These are phyloP conservation scores for Callipepla squamata DNA, from an alignment of 2,113 vertebrate genomes.

Conservation along the genomic window DNA sequence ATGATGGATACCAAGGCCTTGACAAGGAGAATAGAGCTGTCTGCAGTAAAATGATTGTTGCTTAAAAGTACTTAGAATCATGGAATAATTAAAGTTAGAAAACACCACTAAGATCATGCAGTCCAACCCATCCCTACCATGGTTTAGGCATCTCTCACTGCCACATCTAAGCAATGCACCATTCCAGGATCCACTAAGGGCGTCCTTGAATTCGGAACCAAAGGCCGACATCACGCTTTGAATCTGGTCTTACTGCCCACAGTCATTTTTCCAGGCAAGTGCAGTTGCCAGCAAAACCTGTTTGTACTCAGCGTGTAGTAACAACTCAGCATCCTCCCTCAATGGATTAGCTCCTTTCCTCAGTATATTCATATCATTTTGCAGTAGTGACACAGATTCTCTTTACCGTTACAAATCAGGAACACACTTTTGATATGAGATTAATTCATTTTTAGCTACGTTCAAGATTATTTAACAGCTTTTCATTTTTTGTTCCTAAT, in stretches of 20 bases:
- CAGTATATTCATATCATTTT: background rate
- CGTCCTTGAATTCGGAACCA: background rate
- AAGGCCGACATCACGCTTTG: background rate
- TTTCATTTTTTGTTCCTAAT: conserved; percentile 3
- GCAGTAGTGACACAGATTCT: background rate
- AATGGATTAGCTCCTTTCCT: background rate
- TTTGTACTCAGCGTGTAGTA: background rate
- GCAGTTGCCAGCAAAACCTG: background rate
- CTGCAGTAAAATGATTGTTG: background rate
- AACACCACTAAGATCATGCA: too few relatives aligned
- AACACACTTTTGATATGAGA: background rate
- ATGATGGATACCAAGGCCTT: background rate
- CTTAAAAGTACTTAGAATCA: background rate
- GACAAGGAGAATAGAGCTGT: background rate
- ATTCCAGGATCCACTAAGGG: background rate
- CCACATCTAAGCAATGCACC: background rate
- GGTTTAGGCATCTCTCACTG: too few relatives aligned
- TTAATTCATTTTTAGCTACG: background rate
- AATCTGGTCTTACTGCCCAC: background rate
- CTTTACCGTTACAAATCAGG: background rate
- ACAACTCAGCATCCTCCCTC: fast-evolving
- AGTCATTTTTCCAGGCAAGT: background rate
- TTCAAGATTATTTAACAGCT: background rate
- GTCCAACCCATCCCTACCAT: too few relatives aligned
- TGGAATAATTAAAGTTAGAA: too few relatives aligned